phyloP scores from a whole-genome alignment of 2,113 vertebrate genomes.

The Eidolon helvum region DNA sequence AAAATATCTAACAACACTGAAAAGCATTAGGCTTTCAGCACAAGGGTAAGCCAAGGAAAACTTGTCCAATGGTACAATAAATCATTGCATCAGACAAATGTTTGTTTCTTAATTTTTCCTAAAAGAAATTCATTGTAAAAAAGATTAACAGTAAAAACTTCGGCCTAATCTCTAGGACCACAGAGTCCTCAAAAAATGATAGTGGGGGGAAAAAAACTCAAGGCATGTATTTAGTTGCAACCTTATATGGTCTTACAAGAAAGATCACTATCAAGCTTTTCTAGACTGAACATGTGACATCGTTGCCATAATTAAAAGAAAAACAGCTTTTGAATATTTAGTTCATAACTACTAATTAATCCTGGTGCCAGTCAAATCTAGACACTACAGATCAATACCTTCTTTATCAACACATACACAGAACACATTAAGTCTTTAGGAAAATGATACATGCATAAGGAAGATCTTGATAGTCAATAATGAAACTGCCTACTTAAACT shows the following conservation, averaged over 20 bases:
- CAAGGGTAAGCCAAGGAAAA: background rate
- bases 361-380: background rate
- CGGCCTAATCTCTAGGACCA: background rate
- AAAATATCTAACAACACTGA: slow-evolving; percentile 23
- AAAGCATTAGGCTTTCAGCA: slow-evolving; percentile 31
- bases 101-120: background rate
- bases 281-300: background rate
- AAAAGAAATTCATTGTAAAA: background rate
- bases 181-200: slow-evolving; percentile 3
- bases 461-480: slow-evolving; percentile 21
- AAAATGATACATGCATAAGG: background rate
- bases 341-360: background rate
- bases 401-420: background rate
- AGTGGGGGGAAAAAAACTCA: background rate
- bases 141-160: background rate
- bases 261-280: background rate
- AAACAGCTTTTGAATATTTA: background rate
- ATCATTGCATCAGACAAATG: background rate
- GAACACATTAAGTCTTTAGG: background rate
- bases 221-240: slow-evolving; percentile 9
- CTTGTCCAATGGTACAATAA: background rate
- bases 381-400: background rate
- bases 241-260: background rate
- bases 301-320: background rate
- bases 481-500: slow-evolving; percentile 3